phyloP scores from a whole-genome alignment of 2,888 invertebrate genomes.

The Brachypterus glaber region DNA sequence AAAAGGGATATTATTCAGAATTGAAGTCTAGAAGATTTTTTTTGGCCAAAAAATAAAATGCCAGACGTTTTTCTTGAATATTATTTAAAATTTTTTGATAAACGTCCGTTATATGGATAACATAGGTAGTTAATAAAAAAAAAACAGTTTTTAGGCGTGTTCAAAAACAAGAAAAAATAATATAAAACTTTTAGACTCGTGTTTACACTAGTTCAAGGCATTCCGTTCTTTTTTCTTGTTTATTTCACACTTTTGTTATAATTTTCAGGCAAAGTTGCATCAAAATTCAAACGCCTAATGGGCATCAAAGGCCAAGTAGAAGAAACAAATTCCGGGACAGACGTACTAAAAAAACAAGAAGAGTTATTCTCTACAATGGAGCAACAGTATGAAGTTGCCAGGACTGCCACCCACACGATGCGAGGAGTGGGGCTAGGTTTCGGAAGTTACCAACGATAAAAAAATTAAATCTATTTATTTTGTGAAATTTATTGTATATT shows the following conservation, averaged over 20 bases:
- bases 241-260: conserved; percentile 9
- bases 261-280: conserved; percentile 59
- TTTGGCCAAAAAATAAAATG: too few relatives aligned
- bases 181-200: too few relatives aligned
- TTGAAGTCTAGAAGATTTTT: too few relatives aligned
- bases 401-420: conserved; percentile 94
- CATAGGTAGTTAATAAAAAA: too few relatives aligned
- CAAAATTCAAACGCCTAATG: conserved; percentile 95
- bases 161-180: too few relatives aligned
- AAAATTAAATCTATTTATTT: background rate
- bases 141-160: too few relatives aligned
- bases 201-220: too few relatives aligned
- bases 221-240: background rate
- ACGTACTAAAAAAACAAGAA: conserved; percentile 62
- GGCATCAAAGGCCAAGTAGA: conserved; percentile 67
- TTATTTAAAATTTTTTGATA: too few relatives aligned
- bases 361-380: conserved; percentile 91
- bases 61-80: too few relatives aligned
- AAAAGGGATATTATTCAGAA: too few relatives aligned
- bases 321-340: conserved; percentile 39
- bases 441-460: conserved; percentile 46
- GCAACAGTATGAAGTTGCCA: conserved; percentile 91
- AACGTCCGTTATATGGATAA: too few relatives aligned
- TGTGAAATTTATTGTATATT: too few relatives aligned
- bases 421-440: conserved; percentile 79